Evolutionary conservation across 2,113 vertebrate genomes (phyloP).

Genomic region (Ramphastos sulfuratus): DNA sequence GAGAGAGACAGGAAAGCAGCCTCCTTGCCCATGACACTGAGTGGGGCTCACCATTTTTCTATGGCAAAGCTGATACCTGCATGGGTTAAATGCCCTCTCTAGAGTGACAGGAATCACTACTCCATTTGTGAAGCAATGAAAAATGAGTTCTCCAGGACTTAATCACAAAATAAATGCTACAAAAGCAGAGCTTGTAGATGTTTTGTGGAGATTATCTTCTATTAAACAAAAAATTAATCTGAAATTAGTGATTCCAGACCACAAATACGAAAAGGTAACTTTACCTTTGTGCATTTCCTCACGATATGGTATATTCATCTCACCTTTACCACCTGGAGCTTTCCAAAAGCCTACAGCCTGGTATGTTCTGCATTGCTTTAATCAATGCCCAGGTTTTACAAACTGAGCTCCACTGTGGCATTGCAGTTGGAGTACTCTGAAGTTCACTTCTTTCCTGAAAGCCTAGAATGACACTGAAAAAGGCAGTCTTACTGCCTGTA

Average conservation of each 20-base stretch:
- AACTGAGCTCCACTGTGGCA: not conserved
- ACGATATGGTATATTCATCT: not conserved
- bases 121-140: not conserved
- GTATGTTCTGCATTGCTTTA: not conserved
- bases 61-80: not conserved
- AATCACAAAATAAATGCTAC: not conserved
- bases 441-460: not conserved
- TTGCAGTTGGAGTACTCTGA: not conserved
- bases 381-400: not conserved
- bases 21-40: not conserved
- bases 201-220: not conserved
- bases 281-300: not conserved
- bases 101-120: not conserved
- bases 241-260: not conserved
- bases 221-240: not conserved
- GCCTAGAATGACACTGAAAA: not conserved
- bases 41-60: fast-evolving
- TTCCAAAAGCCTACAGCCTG: not conserved
- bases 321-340: not conserved
- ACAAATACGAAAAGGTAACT: not conserved
- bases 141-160: not conserved
- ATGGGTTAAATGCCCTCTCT: not conserved
- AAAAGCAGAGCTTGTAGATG: not conserved
- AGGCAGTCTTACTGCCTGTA: not conserved
- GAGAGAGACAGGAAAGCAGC: not conserved